A percentile compares a stretch with the other conserved stretches of the same genome.
Evolutionary conservation across 2,888 invertebrate genomes (phyloP).

Genomic region (Latheticus oryzae): DNA sequence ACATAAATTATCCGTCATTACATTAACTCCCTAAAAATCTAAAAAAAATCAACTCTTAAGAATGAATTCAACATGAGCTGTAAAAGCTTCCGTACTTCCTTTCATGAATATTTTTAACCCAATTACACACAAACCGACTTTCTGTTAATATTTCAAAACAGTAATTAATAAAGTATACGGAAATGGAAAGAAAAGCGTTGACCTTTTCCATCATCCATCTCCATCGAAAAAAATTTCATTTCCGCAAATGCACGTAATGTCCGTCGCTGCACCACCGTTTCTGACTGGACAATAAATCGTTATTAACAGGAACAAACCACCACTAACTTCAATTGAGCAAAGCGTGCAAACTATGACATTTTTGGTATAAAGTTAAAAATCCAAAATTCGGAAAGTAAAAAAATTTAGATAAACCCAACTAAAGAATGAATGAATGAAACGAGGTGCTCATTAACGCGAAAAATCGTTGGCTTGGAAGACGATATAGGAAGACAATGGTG

Average conservation of each 20-base stretch:
- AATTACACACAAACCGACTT: too few species aligned
- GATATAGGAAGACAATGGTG: constrained; percentile 4
- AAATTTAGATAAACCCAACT: not conserved
- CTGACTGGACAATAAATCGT: constrained; percentile 1
- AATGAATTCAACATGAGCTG: too few species aligned
- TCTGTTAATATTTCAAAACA: too few species aligned
- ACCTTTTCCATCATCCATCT: not conserved
- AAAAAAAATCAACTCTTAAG: too few species aligned
- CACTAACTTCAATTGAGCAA: not conserved
- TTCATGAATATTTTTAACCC: too few species aligned
- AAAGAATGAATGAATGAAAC: constrained; percentile 16
- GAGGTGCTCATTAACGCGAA: constrained; percentile 6
- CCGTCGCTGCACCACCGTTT: not conserved
- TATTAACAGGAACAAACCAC: not conserved
- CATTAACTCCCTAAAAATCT: too few species aligned
- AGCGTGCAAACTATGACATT: too few species aligned
- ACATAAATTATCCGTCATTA: too few species aligned
- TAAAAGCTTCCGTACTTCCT: too few species aligned
- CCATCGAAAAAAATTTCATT: constrained; percentile 1
- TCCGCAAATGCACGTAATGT: not conserved
- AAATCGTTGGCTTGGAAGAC: not conserved
- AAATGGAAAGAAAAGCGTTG: too few species aligned
- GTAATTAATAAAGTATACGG: too few species aligned
- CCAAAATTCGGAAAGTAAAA: not conserved
- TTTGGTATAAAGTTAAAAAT: not conserved